Evolutionary conservation across 2,888 invertebrate species (phyloP).

Genomic region (Colostygia pectinataria): DNA sequence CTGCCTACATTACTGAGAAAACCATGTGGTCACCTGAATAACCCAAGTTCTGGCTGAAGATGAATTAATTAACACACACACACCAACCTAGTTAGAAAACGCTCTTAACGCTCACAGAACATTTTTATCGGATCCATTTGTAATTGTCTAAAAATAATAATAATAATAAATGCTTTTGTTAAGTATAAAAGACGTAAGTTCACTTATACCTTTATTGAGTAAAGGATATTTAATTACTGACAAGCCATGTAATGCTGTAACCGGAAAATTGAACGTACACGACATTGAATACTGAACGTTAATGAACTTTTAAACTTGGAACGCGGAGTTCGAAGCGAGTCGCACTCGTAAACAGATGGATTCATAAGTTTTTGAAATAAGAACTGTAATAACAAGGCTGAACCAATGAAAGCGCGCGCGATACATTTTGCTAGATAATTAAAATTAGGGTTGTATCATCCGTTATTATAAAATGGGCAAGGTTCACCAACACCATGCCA

Average conservation of each 20-base stretch:
- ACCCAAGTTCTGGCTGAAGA: no score
- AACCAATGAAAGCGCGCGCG: constrained; percentile 18
- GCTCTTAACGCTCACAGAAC: no score
- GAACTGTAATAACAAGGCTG: constrained; percentile 21
- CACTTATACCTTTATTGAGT: background rate
- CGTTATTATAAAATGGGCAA: background rate
- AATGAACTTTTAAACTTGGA: constrained; percentile 56
- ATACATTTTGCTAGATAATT: constrained; percentile 17
- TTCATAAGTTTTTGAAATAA: constrained; percentile 40
- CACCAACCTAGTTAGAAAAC: no score
- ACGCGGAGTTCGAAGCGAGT: constrained; percentile 33
- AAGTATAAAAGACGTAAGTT: background rate
- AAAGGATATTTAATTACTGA: background rate
- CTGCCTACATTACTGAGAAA: no score
- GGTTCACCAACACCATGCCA: no score
- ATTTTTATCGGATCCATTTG: no score
- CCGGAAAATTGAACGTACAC: constrained; percentile 43
- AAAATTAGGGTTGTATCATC: constrained; percentile 14
- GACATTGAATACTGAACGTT: constrained; percentile 51
- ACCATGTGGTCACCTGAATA: no score
- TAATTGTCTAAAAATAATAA: no score
- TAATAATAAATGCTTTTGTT: no score
- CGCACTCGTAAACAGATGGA: constrained; percentile 39
- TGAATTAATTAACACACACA: no score
- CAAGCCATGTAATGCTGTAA: constrained; percentile 11